Evolutionary conservation across 2,888 invertebrate species (phyloP), one percentile per base, ranked within the genome.

Genomic region (Caenorhabditis sp.): DNA sequence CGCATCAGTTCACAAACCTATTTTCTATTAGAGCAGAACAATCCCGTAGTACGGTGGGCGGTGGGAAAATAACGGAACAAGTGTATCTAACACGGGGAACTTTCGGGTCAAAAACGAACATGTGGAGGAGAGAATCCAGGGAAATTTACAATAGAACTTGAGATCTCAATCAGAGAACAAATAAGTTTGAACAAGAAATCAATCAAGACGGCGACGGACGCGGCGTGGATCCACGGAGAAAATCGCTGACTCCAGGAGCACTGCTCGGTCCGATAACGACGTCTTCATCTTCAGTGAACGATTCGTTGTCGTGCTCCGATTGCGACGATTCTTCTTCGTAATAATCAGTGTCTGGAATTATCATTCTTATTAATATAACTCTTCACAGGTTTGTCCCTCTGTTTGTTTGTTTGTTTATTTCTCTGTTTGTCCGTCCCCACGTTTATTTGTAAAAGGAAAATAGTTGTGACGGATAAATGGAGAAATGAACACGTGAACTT

Each of bases 221-320:
- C 1, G 62, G 50, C 17, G 62, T 63, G 27, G 62, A 37, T 2
- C 55, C 66, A 39, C 66, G 55, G 5, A 2, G 13, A 15, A 20
- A 45, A 1, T 65, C 56, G 20, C 35, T 30, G 24, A 53, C 55
- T 15, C 26, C 26, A 11, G 46, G 46, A 22, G 66, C 39, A 3
- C 39, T 71, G 35, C 43, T 43, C 17, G 55, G 59, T 6, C 71
- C 65, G 13, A 65, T 65, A 15, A 52, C 27, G n/a, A 73, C 30
- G 7, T 75, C 72, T 37, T 80, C 80, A 41, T 74, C 79, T 45
- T 76, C 80, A 0, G 78, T 68, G 35, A 59, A 58, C 11, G 70
- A 62, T 6, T 77, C 77, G 50, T 77, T 75, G 22, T 61, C 74
- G 56, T 63, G 61, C 26, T 79, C 79, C 2, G 76, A 76, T 15